phyloP scores from a whole-genome alignment of 2,113 vertebrate genomes.

The Kryptolebias marmoratus region DNA sequence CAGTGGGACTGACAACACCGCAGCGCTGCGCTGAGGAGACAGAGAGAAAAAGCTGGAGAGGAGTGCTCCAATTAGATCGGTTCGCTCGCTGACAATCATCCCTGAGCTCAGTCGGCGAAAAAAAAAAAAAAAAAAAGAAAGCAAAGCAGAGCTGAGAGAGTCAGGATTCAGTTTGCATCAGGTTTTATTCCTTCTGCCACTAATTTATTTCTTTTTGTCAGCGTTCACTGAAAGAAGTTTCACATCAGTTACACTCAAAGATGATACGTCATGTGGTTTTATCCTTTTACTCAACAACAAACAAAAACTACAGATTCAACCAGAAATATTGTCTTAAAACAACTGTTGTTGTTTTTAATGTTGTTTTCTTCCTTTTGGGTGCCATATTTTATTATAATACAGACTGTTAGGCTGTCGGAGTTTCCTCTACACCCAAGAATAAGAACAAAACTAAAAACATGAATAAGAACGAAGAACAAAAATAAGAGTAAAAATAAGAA shows the following conservation, averaged over 20 bases:
- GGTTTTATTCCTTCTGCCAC: not conserved
- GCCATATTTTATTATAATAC: too few species aligned
- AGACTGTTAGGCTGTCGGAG: too few species aligned
- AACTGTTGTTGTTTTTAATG: too few species aligned
- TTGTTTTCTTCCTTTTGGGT: too few species aligned
- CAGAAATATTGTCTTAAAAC: too few species aligned
- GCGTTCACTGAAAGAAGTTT: not conserved
- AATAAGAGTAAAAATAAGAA: too few species aligned
- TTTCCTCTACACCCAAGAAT: too few species aligned
- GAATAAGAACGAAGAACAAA: too few species aligned
- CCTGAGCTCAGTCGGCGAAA: conserved; percentile 62
- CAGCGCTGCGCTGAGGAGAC: conserved; percentile 64
- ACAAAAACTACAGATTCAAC: too few species aligned
- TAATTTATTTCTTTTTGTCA: not conserved
- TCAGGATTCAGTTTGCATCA: not conserved
- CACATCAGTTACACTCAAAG: not conserved
- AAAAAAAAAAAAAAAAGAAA: conserved; percentile 11
- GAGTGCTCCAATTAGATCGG: conserved; percentile 62
- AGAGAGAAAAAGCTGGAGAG: conserved; percentile 46
- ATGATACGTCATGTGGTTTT: too few species aligned
- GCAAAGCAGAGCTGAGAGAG: not conserved
- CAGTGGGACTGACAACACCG: conserved; percentile 63
- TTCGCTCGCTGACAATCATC: conserved; percentile 57
- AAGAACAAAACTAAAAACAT: too few species aligned
- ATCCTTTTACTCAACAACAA: too few species aligned